Evolutionary conservation across 2,797 vertebrate species (phyloP), one percentile per base, ranked within the genome.

Genomic region (Typhlichthys subterraneus): DNA sequence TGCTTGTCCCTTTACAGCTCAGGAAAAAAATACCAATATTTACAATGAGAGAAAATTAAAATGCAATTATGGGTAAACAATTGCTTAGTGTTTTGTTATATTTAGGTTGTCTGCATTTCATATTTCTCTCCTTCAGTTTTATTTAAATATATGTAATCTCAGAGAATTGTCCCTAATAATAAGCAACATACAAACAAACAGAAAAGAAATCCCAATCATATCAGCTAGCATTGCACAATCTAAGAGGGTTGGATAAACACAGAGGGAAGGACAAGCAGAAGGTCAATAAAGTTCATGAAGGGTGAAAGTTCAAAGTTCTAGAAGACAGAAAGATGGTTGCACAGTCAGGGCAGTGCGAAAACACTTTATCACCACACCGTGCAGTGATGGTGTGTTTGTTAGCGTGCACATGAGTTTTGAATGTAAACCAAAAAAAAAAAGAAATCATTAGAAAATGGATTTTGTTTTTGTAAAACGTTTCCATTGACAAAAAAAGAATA

Each of bases 151-250:
- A 84, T 29, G 23, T 29, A 29, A 29, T 87, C 79, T 92, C 86
- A 90, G 86, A 90, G 88, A 91, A 90, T 87, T 82, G 83, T 91
- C 88, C 91, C 90, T 90, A 88, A 92, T 91, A 89, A 91, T 87
- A 86, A 91, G 87, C 90, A 90, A 91, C 82, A 89, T 88, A 87
- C 80, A 85, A 89, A 87, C 82, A 89, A 89, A 86, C 78, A 81
- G 68, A 70, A 70, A 80, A 83, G 74, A 84, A 76, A 88, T 89
- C 89, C 90, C 88, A 93, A 93, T 93, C 89, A 90, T 90, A 88
- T 92, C 90, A 93, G 91, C 91, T 89, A 93, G 89, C 93, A 93
- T 93, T 94, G 93, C 92, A 94, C 92, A 94, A 91, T 94, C 92
- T 94, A 92, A 93, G 87, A 90, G 89, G 91, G 91, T 90, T 91